Evolutionary conservation across 2,797 vertebrate species (phyloP), one percentile per base, ranked within the genome.

Genomic region (Pangasius sanitwongsei): DNA sequence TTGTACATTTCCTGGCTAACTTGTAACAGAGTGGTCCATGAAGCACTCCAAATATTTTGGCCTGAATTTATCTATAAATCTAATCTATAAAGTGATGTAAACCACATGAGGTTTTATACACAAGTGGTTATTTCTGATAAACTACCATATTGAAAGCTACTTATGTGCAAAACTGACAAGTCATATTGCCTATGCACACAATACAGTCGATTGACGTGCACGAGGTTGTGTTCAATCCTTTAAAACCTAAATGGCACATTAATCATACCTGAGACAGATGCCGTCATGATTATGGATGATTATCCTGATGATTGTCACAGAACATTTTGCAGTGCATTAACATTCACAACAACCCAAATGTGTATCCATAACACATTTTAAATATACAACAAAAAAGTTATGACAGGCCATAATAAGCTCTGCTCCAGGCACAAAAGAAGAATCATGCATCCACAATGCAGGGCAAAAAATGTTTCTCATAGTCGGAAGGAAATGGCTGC

Each of bases 391-490:
- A 34, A 57, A 80, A 41, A 63, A 83, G 5, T 3, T n/a, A n/a
- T 44, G 0, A 28, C 80, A 63, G 12, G 34, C 12, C 57, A 41
- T 7, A 63, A 63, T 83, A 20, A 31, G 23, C 16, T 55, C n/a
- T 7, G 13, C 61, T 41, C 11, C 34, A 82, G 55, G 18, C 23
- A 25, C 48, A 63, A 28, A 16, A 20, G 34, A 31, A 65, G 41
- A 7, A 67, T 89, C 87, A 86, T 75, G 94, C 53, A 37, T 94
- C 95, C 25, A n/a, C 16, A 81, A 83, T 61, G 57, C 91, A 90
- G 4, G 96, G 96, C 95, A 96, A 94, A 90, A 96, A 96, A 91
- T 96, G 96, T 88, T 92, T 95, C 92, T 96, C 96, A 6, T 97
- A 97, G 61, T 94, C 96, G 1, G 93, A 94, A 8, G 83, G 69